phyloP scores from a whole-genome alignment of 1,140 invertebrate genomes.

The Drosophila equinoxialis region DNA sequence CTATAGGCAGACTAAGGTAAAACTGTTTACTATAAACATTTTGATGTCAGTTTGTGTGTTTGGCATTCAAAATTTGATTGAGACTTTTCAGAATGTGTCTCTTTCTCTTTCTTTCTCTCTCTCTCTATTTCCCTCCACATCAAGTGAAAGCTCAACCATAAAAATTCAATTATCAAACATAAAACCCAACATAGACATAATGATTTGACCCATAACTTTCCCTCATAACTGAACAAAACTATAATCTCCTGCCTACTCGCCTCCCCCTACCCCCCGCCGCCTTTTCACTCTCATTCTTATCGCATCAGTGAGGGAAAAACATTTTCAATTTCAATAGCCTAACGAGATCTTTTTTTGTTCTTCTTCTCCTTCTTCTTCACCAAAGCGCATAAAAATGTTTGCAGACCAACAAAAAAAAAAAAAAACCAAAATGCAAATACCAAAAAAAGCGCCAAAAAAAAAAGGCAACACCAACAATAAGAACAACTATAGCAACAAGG shows the following conservation, averaged over 20 bases:
- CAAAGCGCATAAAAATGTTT: slow-evolving; percentile 61
- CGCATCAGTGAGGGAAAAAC: slow-evolving; percentile 54
- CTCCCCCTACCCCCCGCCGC: not conserved
- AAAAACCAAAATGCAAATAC: slow-evolving; percentile 70
- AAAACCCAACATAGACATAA: slow-evolving; percentile 35
- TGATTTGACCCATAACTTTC: slow-evolving; percentile 48
- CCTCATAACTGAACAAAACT: slow-evolving; percentile 28
- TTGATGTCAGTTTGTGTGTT: too few relatives aligned
- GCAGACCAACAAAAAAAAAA: slow-evolving; percentile 14
- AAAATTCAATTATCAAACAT: slow-evolving; percentile 50
- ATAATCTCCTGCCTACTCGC: not conserved
- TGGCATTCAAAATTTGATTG: too few relatives aligned
- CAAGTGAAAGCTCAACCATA: slow-evolving; percentile 13
- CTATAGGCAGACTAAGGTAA: too few relatives aligned
- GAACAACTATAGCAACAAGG: slow-evolving; percentile 40
- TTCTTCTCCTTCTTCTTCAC: slow-evolving; percentile 43
- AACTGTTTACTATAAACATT: too few relatives aligned
- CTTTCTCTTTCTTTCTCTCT: not conserved
- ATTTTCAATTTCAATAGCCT: slow-evolving; percentile 76
- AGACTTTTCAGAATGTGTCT: too few relatives aligned
- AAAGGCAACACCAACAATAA: slow-evolving; percentile 4
- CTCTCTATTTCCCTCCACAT: not conserved
- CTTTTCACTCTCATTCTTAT: slow-evolving; percentile 58
- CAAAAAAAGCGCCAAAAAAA: slow-evolving; percentile 62
- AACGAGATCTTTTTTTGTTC: slow-evolving; percentile 54